A percentile compares a stretch with the other conserved stretches of the same genome.
These are phyloP conservation scores for Ceratitis capitata DNA, from an alignment of 1,140 invertebrate species.

Conservation along the genomic window DNA sequence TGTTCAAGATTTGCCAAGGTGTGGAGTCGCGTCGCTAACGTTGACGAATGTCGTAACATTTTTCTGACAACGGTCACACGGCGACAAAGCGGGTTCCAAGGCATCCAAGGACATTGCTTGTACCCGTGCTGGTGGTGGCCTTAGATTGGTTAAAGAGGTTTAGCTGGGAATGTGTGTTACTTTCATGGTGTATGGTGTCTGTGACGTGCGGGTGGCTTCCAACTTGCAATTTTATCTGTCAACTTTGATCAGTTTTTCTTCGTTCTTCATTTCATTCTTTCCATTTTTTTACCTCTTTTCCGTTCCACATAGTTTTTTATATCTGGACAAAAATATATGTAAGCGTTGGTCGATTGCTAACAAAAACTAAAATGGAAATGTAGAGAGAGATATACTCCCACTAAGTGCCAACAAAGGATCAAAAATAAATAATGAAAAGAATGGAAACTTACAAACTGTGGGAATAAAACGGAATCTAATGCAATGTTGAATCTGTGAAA, in stretches of 20 bases:
- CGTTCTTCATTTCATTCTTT: not conserved
- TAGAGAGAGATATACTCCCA: no score
- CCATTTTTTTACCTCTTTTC: no score
- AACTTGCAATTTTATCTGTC: conserved; percentile 14
- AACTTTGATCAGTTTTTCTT: conserved; percentile 38
- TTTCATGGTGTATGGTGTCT: not conserved
- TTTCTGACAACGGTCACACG: not conserved
- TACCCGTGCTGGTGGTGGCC: not conserved
- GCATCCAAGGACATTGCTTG: not conserved
- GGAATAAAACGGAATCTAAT: conserved; percentile 4
- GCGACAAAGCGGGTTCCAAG: not conserved
- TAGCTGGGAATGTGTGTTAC: not conserved
- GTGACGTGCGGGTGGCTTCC: not conserved
- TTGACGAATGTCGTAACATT: conserved; percentile 25
- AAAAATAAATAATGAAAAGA: not conserved
- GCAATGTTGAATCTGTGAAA: not conserved
- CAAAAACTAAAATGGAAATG: not conserved
- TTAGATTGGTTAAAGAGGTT: not conserved
- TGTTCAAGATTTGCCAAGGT: not conserved
- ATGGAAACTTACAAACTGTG: conserved; percentile 11
- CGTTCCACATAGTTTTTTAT: no score
- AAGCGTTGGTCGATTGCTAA: not conserved
- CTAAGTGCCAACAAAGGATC: not conserved
- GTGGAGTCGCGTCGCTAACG: not conserved
- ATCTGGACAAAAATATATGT: no score